Evolutionary conservation across 2,888 invertebrate genomes (phyloP).

Genomic region (Apamea epomidion): DNA sequence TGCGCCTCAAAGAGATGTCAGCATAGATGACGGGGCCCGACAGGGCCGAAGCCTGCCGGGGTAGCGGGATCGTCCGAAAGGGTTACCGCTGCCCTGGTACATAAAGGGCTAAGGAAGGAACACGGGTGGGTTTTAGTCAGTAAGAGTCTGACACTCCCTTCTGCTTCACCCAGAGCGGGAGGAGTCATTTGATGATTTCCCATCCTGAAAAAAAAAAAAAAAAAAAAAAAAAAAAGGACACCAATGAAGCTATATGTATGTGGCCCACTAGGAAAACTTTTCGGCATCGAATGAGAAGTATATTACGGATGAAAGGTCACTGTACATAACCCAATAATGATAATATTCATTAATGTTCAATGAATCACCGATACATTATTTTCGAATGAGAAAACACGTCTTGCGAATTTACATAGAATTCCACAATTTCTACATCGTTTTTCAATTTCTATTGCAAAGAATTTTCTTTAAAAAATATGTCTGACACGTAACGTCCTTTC

Average conservation of each 20-base stretch:
- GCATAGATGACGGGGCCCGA: too few relatives aligned
- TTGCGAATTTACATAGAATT: not conserved
- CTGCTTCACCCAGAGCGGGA: too few relatives aligned
- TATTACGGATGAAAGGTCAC: conserved; percentile 1
- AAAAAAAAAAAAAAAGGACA: too few relatives aligned
- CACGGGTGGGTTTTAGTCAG: too few relatives aligned
- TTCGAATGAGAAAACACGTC: conserved; percentile 4
- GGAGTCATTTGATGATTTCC: too few relatives aligned
- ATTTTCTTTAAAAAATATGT: not conserved
- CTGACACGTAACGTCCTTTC: not conserved
- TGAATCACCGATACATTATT: not conserved
- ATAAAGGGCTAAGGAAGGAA: too few relatives aligned
- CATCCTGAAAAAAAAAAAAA: too few relatives aligned
- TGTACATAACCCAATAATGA: conserved; percentile 1
- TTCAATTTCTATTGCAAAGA: not conserved
- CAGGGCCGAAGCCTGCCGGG: too few relatives aligned
- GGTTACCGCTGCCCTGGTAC: too few relatives aligned
- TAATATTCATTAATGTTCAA: conserved; percentile 20
- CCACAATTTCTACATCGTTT: not conserved
- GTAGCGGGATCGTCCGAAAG: too few relatives aligned
- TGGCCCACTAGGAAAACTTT: conserved; percentile 30
- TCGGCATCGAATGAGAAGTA: not conserved
- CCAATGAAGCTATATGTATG: conserved; percentile 36
- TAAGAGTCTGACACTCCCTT: too few relatives aligned
- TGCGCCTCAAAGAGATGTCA: too few relatives aligned